phyloP scores from a whole-genome alignment of 2,888 invertebrate species.

The Cantharis lateralis region DNA sequence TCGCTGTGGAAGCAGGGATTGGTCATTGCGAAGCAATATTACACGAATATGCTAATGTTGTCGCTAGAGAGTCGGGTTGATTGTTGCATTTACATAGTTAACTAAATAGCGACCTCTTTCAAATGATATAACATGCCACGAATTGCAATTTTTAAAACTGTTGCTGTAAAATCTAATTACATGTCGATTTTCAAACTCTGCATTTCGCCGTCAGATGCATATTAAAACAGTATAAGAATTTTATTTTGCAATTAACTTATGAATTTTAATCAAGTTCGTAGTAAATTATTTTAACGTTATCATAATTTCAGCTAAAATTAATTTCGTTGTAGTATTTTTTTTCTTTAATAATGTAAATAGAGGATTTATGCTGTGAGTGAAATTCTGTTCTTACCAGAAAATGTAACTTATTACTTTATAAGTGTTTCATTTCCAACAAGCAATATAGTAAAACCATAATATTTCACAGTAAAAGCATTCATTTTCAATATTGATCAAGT shows the following conservation, averaged over 20 bases:
- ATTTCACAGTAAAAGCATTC: conserved; percentile 26
- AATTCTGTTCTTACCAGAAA: not conserved
- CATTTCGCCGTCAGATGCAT: not conserved
- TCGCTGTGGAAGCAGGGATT: conserved; percentile 40
- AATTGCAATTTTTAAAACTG: conserved; percentile 40
- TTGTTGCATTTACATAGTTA: conserved; percentile 48
- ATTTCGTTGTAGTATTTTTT: not conserved
- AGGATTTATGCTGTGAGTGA: not conserved
- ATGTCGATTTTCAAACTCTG: conserved; percentile 31
- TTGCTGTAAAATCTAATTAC: conserved; percentile 39
- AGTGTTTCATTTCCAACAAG: conserved; percentile 14
- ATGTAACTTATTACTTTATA: conserved; percentile 9
- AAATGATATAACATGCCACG: conserved; percentile 34
- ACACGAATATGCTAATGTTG: conserved; percentile 46
- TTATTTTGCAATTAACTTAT: not conserved
- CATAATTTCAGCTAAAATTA: not conserved
- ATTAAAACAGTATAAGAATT: not conserved
- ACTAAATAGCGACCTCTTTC: conserved; percentile 39
- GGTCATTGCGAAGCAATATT: conserved; percentile 45
- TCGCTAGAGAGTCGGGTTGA: conserved; percentile 44
- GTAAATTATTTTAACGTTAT: not conserved
- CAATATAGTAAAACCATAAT: conserved; percentile 12
- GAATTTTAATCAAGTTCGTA: not conserved
- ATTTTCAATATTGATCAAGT: conserved; percentile 31
- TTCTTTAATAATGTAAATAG: not conserved